Percentiles rank a stretch among this genome's conserved stretches.
These are phyloP conservation scores for Thaleichthys pacificus DNA, from an alignment of 2,797 vertebrate species.

Conservation along the genomic window DNA sequence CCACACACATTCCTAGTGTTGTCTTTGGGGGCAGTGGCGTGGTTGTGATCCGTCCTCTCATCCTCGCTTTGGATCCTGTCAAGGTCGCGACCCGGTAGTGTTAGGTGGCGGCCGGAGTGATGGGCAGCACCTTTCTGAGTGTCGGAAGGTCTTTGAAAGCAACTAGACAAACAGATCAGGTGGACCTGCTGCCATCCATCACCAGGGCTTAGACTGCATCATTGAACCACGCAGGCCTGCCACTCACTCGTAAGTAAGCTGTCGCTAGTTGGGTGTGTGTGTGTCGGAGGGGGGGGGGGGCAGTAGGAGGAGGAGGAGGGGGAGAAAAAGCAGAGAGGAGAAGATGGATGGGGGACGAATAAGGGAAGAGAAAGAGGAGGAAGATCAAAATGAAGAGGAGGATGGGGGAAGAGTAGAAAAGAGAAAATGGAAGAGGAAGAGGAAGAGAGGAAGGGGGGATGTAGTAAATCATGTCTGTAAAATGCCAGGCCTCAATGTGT, in stretches of 20 bases:
- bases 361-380: neutral
- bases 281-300: neutral
- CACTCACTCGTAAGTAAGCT: conserved; percentile 65
- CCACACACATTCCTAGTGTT: conserved; percentile 64
- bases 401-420: neutral
- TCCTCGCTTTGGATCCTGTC: conserved; percentile 68
- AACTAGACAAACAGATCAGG: conserved; percentile 80
- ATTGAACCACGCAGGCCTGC: conserved; percentile 65
- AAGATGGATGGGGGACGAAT: neutral
- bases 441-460: neutral
- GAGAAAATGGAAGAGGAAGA: neutral
- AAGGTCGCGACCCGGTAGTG: conserved; percentile 77
- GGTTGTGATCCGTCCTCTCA: conserved; percentile 68
- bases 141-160: conserved; percentile 78
- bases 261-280: conserved; percentile 11
- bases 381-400: neutral
- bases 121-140: conserved; percentile 78
- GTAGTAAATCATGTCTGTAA: conserved; percentile 21
- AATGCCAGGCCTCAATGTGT: conserved; percentile 4
- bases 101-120: conserved; percentile 71
- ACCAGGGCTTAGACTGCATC: conserved; percentile 71
- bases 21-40: conserved; percentile 70
- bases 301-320: neutral
- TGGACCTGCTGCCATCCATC: conserved; percentile 75
- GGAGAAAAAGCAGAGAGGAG: neutral